phyloP scores from a whole-genome alignment of 2,797 vertebrate genomes.

The Xenopus petersii region DNA sequence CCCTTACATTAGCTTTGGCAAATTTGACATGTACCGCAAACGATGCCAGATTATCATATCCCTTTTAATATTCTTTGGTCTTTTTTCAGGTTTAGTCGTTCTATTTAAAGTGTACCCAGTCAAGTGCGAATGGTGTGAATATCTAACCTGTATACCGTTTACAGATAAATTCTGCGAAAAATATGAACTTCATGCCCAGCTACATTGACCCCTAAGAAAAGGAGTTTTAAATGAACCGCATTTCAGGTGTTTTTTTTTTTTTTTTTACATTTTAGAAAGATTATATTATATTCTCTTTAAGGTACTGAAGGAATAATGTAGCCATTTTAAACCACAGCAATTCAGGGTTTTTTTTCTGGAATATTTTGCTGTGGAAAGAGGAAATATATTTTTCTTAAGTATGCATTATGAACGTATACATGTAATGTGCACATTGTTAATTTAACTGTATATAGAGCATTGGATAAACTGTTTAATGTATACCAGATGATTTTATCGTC shows the following conservation, averaged over 20 bases:
- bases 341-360: neutral
- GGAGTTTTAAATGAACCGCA: slow-evolving; percentile 37
- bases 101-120: slow-evolving; percentile 94
- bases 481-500: slow-evolving; percentile 54
- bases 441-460: slow-evolving; percentile 66
- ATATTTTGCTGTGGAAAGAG: slow-evolving; percentile 47
- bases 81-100: slow-evolving; percentile 90
- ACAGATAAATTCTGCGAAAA: slow-evolving; percentile 99
- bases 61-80: slow-evolving; percentile 87
- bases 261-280: slow-evolving; percentile 20
- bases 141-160: slow-evolving; percentile 97
- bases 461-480: slow-evolving; percentile 61
- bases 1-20: slow-evolving; percentile 97
- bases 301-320: slow-evolving; percentile 39
- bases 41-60: slow-evolving; percentile 94
- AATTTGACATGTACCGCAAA: slow-evolving; percentile 93
- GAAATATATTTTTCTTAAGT: no score
- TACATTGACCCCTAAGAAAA: slow-evolving; percentile 74
- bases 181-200: slow-evolving; percentile 95
- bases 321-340: slow-evolving; percentile 18
- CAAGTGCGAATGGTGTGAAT: slow-evolving; percentile 94
- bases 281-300: slow-evolving; percentile 31
- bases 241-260: no score
- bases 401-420: slow-evolving; percentile 35
- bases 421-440: slow-evolving; percentile 47